These are phyloP conservation scores for Papilio machaon DNA, from an alignment of 1,140 invertebrate species.

Conservation along the genomic window DNA sequence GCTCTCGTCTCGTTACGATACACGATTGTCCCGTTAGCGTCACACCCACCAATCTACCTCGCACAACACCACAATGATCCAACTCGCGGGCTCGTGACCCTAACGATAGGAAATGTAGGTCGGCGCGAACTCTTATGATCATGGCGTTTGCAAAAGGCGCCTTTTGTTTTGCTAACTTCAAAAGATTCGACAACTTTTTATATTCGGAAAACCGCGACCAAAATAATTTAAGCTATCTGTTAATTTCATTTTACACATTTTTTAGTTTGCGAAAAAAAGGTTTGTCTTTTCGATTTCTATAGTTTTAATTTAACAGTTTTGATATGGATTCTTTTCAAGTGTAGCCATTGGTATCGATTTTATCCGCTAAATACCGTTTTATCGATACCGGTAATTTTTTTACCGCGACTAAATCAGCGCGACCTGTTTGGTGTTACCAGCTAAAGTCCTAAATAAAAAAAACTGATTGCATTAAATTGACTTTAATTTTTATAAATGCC, in stretches of 20 bases:
- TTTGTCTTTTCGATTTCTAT: neutral
- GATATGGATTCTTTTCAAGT: neutral
- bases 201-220: neutral
- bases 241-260: neutral
- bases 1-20: constrained; percentile 19
- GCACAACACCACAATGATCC: neutral
- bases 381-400: neutral
- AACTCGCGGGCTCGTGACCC: neutral
- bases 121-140: neutral
- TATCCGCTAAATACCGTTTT: neutral
- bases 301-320: neutral
- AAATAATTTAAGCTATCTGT: too few species aligned
- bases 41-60: neutral
- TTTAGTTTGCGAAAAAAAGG: too few species aligned
- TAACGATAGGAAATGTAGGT: neutral
- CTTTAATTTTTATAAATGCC: neutral
- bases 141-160: neutral
- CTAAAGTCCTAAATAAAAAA: neutral
- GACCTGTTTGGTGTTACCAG: neutral
- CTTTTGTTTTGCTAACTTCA: neutral
- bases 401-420: neutral
- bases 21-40: constrained; percentile 27
- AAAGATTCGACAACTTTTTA: neutral
- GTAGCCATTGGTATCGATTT: neutral
- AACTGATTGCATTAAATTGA: neutral